Conservation (phyloP, 2,888 invertebrate genomes). For the Harpalus rubripes region DNA sequence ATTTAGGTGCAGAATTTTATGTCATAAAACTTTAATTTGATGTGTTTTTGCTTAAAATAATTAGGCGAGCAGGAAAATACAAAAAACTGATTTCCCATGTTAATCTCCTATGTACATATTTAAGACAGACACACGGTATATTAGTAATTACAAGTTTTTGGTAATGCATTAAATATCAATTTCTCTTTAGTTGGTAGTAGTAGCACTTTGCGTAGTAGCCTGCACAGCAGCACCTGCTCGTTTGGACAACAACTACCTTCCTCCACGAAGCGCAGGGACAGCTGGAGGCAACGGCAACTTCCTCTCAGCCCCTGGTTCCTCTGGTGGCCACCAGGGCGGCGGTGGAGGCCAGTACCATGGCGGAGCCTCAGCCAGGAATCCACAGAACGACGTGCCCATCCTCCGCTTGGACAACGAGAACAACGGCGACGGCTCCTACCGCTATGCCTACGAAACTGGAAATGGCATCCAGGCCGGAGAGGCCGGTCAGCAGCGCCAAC, state of each 20-base stretch:
- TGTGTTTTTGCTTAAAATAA: no score
- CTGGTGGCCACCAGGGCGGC: slow-evolving; percentile 4
- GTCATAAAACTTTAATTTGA: no score
- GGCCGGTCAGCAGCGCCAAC: slow-evolving; percentile 83
- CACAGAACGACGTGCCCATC: slow-evolving; percentile 72
- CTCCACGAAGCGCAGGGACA: slow-evolving; percentile 79
- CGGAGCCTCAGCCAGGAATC: slow-evolving; percentile 71
- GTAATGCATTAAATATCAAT: neutral
- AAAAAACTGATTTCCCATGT: no score
- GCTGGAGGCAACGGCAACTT: slow-evolving; percentile 78
- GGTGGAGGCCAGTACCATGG: slow-evolving; percentile 56
- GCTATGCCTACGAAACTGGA: slow-evolving; percentile 83
- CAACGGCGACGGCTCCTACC: slow-evolving; percentile 78
- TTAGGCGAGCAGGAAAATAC: no score
- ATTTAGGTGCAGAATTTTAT: no score
- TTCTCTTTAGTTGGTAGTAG: slow-evolving; percentile 75
- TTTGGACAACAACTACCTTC: slow-evolving; percentile 81
- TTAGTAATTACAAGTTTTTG: neutral
- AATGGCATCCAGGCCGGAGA: slow-evolving; percentile 88
- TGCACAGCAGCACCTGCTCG: slow-evolving; percentile 77
- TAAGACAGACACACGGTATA: no score
- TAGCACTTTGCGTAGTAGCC: slow-evolving; percentile 73
- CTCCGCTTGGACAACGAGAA: slow-evolving; percentile 76
- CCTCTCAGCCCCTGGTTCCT: slow-evolving; percentile 72
- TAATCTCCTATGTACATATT: no score